These are phyloP conservation scores for Bibio marci DNA, from an alignment of 2,888 invertebrate species.

Conservation along the genomic window DNA sequence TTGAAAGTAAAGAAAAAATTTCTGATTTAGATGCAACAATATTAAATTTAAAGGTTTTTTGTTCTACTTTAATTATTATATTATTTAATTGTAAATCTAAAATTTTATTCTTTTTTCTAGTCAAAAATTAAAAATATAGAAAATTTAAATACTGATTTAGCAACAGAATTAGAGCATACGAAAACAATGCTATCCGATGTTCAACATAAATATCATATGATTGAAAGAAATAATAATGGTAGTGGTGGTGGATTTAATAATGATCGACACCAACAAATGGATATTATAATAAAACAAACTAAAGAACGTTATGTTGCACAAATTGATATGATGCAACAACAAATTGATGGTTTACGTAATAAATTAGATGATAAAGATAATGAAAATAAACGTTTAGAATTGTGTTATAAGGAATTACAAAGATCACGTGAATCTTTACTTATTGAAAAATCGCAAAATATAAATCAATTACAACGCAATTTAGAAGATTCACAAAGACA, in stretches of 20 bases:
- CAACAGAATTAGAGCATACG: conserved; percentile 35
- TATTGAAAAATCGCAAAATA: conserved; percentile 42
- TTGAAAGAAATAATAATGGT: conserved; percentile 19
- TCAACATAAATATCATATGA: conserved; percentile 25
- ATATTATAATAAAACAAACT: conserved; percentile 27
- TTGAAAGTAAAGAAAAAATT: conserved; percentile 25
- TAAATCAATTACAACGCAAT: conserved; percentile 41
- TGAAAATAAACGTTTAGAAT: conserved; percentile 36
- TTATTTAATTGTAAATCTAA: neutral
- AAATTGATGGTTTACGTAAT: conserved; percentile 26
- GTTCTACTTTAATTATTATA: neutral
- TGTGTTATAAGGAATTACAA: conserved; percentile 37
- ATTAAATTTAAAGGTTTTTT: conserved; percentile 15
- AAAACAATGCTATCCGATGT: conserved; percentile 35
- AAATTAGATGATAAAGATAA: conserved; percentile 31
- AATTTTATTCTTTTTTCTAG: conserved; percentile 18
- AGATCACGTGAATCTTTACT: conserved; percentile 40
- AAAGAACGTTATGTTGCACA: conserved; percentile 32
- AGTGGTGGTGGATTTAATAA: conserved; percentile 14
- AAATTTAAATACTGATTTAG: conserved; percentile 31
- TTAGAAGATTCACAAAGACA: conserved; percentile 40
- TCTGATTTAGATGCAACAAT: conserved; percentile 23
- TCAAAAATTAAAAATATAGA: conserved; percentile 28
- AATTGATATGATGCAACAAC: conserved; percentile 32
- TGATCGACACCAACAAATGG: conserved; percentile 19